Percentiles rank a stretch among this genome's conserved stretches.
These are phyloP conservation scores for Drosophila neutralis DNA, from an alignment of 2,888 invertebrate genomes.

Conservation along the genomic window DNA sequence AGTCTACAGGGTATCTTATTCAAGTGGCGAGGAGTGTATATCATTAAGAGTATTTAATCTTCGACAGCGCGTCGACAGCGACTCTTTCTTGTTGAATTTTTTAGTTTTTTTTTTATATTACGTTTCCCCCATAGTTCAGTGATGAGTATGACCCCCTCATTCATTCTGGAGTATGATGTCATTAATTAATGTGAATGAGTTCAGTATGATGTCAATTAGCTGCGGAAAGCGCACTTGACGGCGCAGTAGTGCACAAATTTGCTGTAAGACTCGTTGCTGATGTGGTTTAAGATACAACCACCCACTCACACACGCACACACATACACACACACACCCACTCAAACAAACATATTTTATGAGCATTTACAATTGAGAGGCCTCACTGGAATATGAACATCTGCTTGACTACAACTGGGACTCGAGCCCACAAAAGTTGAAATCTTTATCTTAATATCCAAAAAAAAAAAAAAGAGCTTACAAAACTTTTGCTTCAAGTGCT, in stretches of 20 bases:
- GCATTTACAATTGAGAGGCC: constrained; percentile 52
- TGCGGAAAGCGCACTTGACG: constrained; percentile 77
- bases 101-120: constrained; percentile 12
- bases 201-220: constrained; percentile 81
- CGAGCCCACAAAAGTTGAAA: constrained; percentile 44
- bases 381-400: constrained; percentile 30
- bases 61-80: constrained; percentile 11
- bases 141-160: constrained; percentile 24
- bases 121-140: constrained; percentile 21
- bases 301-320: constrained; percentile 27
- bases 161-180: constrained; percentile 70
- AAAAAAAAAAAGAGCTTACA: constrained; percentile 19
- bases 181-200: constrained; percentile 81
- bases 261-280: constrained; percentile 49
- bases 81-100: constrained; percentile 3
- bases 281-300: constrained; percentile 39
- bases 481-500: constrained; percentile 59
- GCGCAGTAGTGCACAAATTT: constrained; percentile 58
- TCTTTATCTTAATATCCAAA: constrained; percentile 62
- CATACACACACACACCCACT: not conserved
- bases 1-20: not conserved
- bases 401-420: constrained; percentile 21
- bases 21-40: not conserved
- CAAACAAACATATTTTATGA: constrained; percentile 35
- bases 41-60: constrained; percentile 12